A percentile compares a stretch with the other conserved stretches of the same genome.
phyloP scores from a whole-genome alignment of 2,797 vertebrate genomes.

The Cossypha dichroa region DNA sequence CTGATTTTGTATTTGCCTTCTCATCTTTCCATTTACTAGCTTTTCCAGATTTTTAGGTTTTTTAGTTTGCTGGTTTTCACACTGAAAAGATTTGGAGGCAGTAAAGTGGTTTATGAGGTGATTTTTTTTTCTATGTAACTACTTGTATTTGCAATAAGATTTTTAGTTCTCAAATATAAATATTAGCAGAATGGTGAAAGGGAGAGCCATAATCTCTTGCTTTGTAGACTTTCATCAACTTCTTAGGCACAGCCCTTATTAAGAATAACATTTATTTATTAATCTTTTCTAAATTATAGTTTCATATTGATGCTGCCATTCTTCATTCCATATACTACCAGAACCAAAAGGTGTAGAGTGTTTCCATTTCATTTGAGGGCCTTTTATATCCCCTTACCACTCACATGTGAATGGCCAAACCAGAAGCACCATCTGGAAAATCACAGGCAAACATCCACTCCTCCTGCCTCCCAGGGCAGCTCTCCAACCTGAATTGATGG shows the following conservation, averaged over 20 bases:
- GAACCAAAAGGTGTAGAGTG: neutral
- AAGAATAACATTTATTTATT: neutral
- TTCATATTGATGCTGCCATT: neutral
- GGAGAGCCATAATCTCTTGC: neutral
- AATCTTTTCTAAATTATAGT: neutral
- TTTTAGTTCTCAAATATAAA: neutral
- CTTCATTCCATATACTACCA: neutral
- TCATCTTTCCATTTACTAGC: neutral
- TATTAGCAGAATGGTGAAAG: neutral
- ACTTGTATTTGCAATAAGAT: neutral
- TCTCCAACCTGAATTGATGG: neutral
- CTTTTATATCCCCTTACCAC: neutral
- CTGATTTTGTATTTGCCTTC: neutral
- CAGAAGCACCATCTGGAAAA: neutral
- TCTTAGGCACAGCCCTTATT: neutral
- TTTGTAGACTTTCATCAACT: neutral
- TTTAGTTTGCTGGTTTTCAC: neutral
- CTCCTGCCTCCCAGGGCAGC: neutral
- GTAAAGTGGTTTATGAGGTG: neutral
- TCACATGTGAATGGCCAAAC: neutral
- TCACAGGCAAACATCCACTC: accelerated
- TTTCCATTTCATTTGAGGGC: neutral
- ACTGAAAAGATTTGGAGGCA: neutral
- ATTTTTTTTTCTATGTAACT: neutral
- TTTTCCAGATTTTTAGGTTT: neutral